Base-by-base conservation (phyloP, 1,140 invertebrate genomes). In the Drosophila ogumai region DNA sequence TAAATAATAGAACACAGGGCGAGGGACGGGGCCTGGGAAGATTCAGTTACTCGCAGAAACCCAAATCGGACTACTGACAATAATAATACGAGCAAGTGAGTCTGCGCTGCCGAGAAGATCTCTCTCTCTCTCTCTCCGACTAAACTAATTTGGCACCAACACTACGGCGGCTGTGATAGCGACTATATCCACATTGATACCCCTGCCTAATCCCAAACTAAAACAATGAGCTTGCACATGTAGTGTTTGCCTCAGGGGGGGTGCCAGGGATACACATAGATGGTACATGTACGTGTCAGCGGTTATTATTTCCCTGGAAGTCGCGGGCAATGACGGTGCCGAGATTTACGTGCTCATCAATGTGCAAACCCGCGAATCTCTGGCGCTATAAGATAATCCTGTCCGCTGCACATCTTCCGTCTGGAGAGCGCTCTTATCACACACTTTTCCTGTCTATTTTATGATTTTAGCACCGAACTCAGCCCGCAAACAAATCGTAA, bases 1-100 rank as follows among this genome's bases (percentile, higher is more conserved):
- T 75, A 82, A 88, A 87, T 84, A 80, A 84, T 84, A 84, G 75
- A 69, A 49, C 71, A 61, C 68, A 77, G 41, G 28, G 41, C 75
- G 60, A 58, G 74, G 52, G 68, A 78, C 40, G 58, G 74, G 54
- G 68, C 74, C 47, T 68, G 64, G 46, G 74, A 52, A 71, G 61
- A 67, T 36, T 68, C 36, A 17, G 60, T 36, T 66, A 10, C 52
- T 28, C 60, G 38, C 31, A 22, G 31, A 32, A 69, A 36, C 25
- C 46, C 65, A 49, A 54, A 40, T 72, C 43, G 22, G 50, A 58
- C 43, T 38, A 41, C 43, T 38, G 68, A 58, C 66, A 71, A 71
- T 49, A 72, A 72, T 71, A 61, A 54, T 22, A 22, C 31, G 25
- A 54, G 17, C 17, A 12, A 17, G 31, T 43, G 61, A 46, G 47